phyloP scores from a whole-genome alignment of 2,797 vertebrate genomes.

The Poeciliopsis gracilis region DNA sequence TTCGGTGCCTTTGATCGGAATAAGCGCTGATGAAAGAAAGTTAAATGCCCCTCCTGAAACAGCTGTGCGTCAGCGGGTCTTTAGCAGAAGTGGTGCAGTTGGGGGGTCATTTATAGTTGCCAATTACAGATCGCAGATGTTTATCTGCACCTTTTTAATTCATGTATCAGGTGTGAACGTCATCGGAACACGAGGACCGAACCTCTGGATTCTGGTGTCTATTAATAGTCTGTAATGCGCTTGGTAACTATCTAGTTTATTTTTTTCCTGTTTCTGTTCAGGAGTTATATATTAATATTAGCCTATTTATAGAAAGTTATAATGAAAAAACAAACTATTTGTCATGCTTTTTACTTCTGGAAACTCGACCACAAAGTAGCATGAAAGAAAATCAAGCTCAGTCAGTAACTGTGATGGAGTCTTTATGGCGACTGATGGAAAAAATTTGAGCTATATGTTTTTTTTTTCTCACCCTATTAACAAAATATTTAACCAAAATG shows the following conservation, averaged over 20 bases:
- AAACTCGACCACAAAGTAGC: background rate
- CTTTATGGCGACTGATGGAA: background rate
- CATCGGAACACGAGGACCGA: slow-evolving; percentile 27
- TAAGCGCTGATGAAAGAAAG: slow-evolving; percentile 60
- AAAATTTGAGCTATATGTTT: background rate
- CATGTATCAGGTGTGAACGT: slow-evolving; percentile 48
- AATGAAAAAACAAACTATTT: background rate
- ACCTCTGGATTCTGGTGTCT: background rate
- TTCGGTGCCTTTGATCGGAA: slow-evolving; percentile 27
- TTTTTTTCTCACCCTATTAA: background rate
- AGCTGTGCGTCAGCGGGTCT: slow-evolving; percentile 62
- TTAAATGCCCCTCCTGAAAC: slow-evolving; percentile 65
- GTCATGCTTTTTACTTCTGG: background rate
- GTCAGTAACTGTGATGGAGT: background rate
- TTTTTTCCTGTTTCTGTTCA: background rate
- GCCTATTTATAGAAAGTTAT: background rate
- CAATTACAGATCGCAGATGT: slow-evolving; percentile 61
- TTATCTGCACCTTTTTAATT: slow-evolving; percentile 49
- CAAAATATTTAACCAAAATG: background rate
- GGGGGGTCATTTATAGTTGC: slow-evolving; percentile 45
- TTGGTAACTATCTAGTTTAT: background rate
- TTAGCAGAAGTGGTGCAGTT: slow-evolving; percentile 52
- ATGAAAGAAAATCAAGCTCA: background rate
- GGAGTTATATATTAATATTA: background rate
- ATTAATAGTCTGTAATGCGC: background rate